Base-by-base conservation (phyloP, 1,140 invertebrate species). In the Scaptomyza graminum region DNA sequence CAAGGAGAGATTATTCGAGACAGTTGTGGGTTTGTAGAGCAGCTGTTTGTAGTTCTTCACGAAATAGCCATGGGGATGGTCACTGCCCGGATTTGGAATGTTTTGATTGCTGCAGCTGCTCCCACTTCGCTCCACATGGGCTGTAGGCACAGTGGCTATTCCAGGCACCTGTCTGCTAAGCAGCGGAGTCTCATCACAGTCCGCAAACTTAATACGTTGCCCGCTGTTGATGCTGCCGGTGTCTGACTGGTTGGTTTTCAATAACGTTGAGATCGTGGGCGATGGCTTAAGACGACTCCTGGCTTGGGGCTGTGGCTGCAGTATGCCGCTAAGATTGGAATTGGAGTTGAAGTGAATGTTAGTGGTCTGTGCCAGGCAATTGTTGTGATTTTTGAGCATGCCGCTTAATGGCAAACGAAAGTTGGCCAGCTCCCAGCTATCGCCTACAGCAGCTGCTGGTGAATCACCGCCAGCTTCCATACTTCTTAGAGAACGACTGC, bases 251-350 rank as follows among this genome's bases (percentile, higher is more conserved):
- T 49, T 75, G 55, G 63, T 69, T 13, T 69, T 82, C 50, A 91
- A 47, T 46, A 91, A 71, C 22, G 80, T 80, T 74, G 90, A 88
- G 77, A 91, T 91, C 77, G 80, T 90, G 62, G 90, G 87, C 51
- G 90, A 89, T 15, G 67, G 87, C 47, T 76, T 90, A 2, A 83
- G 65, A 11, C 87, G 77, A 13, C 52, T 56, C 41, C 71, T 49
- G 9, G 51, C 13, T 16, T 52, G 47, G 4, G 79, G 39, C 5
- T 52, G 51, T 0, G 89, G 79, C 37, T 91, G 85, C 16, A 91
- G 56, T 6, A 91, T 77, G 41, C 90, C 90, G 49, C 85, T 90
- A 43, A 91, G 41, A 78, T 91, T 91, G 43, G 79, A 88, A 74
- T 76, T 90, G 55, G 89, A 90, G 52, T 82, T 81, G 25, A 79